Evolutionary conservation across 2,113 vertebrate species (phyloP).

Genomic region (Anguilla rostrata): DNA sequence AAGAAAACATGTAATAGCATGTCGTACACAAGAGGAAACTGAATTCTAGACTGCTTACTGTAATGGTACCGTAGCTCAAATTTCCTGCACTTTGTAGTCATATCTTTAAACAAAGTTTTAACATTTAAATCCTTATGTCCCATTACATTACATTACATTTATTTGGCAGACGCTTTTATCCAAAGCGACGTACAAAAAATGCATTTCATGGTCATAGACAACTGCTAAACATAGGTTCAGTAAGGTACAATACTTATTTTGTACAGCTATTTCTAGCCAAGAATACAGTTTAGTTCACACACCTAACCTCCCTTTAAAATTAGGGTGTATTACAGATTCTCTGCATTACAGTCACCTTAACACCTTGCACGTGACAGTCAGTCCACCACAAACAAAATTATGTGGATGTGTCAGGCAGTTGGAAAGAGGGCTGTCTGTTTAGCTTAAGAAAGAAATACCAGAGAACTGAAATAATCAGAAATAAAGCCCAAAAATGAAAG

Average conservation of each 20-base stretch:
- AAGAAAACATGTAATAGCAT: neutral
- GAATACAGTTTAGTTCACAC: too few relatives aligned
- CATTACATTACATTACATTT: too few relatives aligned
- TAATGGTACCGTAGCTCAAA: neutral
- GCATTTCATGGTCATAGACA: too few relatives aligned
- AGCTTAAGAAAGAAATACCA: neutral
- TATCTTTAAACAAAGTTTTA: too few relatives aligned
- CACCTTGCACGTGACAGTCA: neutral
- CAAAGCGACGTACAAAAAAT: too few relatives aligned
- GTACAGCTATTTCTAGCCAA: too few relatives aligned
- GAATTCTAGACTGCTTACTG: neutral
- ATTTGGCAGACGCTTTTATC: too few relatives aligned
- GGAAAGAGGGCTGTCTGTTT: neutral
- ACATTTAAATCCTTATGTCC: too few relatives aligned
- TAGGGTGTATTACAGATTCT: neutral
- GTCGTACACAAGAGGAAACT: neutral
- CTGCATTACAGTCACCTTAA: too few relatives aligned
- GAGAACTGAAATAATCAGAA: too few relatives aligned
- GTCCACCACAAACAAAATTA: neutral
- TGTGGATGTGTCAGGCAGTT: neutral
- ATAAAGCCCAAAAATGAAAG: neutral
- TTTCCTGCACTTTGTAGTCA: neutral
- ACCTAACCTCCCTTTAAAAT: neutral
- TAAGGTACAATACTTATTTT: too few relatives aligned
- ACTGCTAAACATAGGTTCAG: too few relatives aligned